These are phyloP conservation scores for Yoshiicerus persimilis DNA, from an alignment of 1,140 invertebrate species.

Conservation along the genomic window DNA sequence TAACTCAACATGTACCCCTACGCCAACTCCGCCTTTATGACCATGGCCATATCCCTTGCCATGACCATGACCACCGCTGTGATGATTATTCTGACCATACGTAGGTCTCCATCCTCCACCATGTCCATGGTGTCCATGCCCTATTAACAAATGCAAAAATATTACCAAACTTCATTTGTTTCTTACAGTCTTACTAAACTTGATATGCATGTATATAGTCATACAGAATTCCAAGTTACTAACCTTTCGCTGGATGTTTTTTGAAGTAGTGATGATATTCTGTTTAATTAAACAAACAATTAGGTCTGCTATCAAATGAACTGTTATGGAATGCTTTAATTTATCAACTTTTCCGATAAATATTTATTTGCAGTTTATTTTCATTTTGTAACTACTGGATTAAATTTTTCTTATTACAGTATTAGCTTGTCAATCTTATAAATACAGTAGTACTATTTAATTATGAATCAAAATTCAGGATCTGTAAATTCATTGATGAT, in stretches of 20 bases:
- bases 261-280: conserved; percentile 31
- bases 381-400: too few relatives aligned
- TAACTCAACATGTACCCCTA: background rate
- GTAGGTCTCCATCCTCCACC: background rate
- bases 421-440: too few relatives aligned
- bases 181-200: too few relatives aligned
- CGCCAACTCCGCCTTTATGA: background rate
- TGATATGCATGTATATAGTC: too few relatives aligned
- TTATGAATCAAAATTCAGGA: too few relatives aligned
- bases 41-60: background rate
- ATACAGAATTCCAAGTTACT: background rate
- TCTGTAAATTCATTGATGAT: too few relatives aligned
- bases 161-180: background rate
- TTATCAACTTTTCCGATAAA: too few relatives aligned
- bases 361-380: too few relatives aligned
- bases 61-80: background rate
- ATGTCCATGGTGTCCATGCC: background rate
- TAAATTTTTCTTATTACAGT: too few relatives aligned
- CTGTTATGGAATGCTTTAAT: too few relatives aligned
- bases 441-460: too few relatives aligned
- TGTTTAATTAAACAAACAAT: background rate
- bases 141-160: background rate
- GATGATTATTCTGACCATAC: background rate
- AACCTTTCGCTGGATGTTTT: conserved; percentile 22
- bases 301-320: too few relatives aligned